Evolutionary conservation across 2,797 vertebrate genomes (phyloP).

Genomic region (Rhyacichthys aspro): DNA sequence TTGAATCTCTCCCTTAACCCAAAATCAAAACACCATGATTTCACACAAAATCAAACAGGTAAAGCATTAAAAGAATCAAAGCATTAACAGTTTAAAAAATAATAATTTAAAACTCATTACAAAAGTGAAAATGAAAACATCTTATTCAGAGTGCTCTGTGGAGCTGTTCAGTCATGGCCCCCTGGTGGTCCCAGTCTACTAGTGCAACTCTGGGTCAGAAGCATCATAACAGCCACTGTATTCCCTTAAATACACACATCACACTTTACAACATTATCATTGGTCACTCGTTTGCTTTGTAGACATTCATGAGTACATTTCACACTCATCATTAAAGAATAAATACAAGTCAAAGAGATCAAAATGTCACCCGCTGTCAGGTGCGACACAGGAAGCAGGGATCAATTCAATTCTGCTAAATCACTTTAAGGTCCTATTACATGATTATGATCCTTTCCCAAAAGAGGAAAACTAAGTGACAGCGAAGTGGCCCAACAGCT

Average conservation of each 20-base stretch:
- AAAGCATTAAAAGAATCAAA: slow-evolving; percentile 59
- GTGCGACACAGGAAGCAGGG: slow-evolving; percentile 29
- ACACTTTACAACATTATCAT: slow-evolving; percentile 45
- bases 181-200: slow-evolving; percentile 40
- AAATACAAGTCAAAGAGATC: slow-evolving; percentile 35
- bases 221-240: slow-evolving; percentile 69
- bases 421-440: slow-evolving; percentile 15
- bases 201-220: slow-evolving; percentile 50
- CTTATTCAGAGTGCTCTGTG: slow-evolving; percentile 64
- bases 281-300: slow-evolving; percentile 44
- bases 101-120: slow-evolving; percentile 69
- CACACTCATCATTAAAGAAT: slow-evolving; percentile 72
- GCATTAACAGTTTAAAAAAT: slow-evolving; percentile 63
- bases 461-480: slow-evolving; percentile 23
- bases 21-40: slow-evolving; percentile 47
- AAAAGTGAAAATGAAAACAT: slow-evolving; percentile 50
- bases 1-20: slow-evolving; percentile 31
- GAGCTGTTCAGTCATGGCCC: slow-evolving; percentile 63
- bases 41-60: slow-evolving; percentile 48
- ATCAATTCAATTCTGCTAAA: slow-evolving; percentile 29
- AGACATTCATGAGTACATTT: slow-evolving; percentile 62
- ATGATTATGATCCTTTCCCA: background rate
- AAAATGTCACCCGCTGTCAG: slow-evolving; percentile 1
- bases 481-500: slow-evolving; percentile 19
- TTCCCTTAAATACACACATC: slow-evolving; percentile 46